These are phyloP conservation scores for Trichonephila clavata DNA, from an alignment of 1,140 invertebrate genomes.

Conservation along the genomic window DNA sequence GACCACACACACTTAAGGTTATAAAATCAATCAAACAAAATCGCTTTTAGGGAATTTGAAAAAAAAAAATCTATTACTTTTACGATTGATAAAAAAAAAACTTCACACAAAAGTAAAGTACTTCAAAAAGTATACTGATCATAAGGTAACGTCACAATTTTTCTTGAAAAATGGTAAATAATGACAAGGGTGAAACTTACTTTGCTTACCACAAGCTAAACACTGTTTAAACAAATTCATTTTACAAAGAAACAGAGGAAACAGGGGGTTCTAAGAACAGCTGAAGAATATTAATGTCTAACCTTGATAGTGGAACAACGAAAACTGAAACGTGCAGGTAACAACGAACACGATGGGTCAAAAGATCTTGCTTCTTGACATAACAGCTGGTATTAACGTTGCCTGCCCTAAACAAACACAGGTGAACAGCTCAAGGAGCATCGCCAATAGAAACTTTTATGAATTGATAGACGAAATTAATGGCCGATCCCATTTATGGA, in stretches of 20 bases:
- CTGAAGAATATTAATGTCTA: background rate
- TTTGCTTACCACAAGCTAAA: background rate
- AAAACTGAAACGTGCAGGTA: background rate
- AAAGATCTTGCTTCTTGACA: background rate
- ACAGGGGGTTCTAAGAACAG: background rate
- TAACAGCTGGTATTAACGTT: conserved; percentile 5
- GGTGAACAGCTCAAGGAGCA: background rate
- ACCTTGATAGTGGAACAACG: background rate
- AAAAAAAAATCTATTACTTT: background rate
- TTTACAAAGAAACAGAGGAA: background rate
- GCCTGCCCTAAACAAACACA: conserved; percentile 24
- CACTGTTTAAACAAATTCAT: background rate
- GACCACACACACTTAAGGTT: no score
- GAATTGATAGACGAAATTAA: conserved; percentile 22
- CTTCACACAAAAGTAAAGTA: background rate
- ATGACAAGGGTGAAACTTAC: background rate
- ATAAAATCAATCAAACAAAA: no score
- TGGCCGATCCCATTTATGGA: background rate
- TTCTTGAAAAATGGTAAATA: background rate
- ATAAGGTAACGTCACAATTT: background rate
- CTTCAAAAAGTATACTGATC: background rate
- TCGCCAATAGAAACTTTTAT: conserved; percentile 22
- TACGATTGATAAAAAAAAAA: background rate
- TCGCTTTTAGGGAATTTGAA: no score
- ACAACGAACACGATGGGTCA: background rate